Conservation (phyloP, 2,113 vertebrate species). For the Phaethornis superciliosus region DNA sequence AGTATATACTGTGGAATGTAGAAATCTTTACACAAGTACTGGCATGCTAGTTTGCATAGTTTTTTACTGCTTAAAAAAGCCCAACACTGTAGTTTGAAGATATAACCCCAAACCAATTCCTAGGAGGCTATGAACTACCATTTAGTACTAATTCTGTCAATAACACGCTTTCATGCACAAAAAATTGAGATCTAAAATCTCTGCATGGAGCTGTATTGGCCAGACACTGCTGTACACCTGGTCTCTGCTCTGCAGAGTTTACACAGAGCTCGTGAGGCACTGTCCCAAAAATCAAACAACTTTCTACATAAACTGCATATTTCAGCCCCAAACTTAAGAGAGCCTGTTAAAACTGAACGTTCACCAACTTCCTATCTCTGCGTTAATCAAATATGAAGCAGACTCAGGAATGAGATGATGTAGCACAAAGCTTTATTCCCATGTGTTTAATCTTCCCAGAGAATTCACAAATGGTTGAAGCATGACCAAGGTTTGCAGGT, state of each 20-base stretch:
- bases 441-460: neutral
- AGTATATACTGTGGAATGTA: neutral
- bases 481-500: slow-evolving; percentile 19
- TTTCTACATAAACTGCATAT: neutral
- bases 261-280: neutral
- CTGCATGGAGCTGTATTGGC: neutral
- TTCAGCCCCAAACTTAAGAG: neutral
- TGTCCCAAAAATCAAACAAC: neutral
- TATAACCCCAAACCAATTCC: neutral
- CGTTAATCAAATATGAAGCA: slow-evolving; percentile 21
- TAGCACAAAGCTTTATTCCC: slow-evolving; percentile 13
- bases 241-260: neutral
- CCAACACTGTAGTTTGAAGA: neutral
- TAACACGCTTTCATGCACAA: neutral
- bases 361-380: slow-evolving; percentile 6
- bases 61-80: neutral
- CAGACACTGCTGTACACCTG: accelerated
- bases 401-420: slow-evolving; percentile 16
- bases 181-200: neutral
- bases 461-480: slow-evolving; percentile 27
- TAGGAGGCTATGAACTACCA: neutral
- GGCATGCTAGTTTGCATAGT: neutral
- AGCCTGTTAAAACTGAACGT: neutral
- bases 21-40: neutral
- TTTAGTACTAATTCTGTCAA: neutral